These are phyloP conservation scores for Hirtodrosophila alboralis DNA, from an alignment of 2,888 invertebrate species.

Conservation along the genomic window DNA sequence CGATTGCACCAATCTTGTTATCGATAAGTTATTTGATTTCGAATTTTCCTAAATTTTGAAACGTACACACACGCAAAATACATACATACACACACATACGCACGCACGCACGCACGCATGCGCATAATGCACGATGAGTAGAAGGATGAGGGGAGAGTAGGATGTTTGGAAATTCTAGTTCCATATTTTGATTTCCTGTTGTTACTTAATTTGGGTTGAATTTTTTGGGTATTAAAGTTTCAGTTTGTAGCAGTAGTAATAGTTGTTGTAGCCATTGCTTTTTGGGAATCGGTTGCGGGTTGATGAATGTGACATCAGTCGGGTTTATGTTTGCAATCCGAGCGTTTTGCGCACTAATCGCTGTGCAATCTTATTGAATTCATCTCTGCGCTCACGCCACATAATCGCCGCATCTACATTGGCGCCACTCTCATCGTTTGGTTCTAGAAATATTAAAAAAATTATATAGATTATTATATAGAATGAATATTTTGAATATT, in stretches of 20 bases:
- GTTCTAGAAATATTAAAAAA: too few species aligned
- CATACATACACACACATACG: slow-evolving; percentile 2
- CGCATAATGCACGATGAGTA: not conserved
- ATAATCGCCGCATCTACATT: slow-evolving; percentile 99
- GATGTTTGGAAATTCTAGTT: not conserved
- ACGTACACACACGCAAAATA: slow-evolving; percentile 2
- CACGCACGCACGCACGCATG: not conserved
- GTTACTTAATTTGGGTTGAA: too few species aligned
- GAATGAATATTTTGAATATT: too few species aligned
- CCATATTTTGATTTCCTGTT: too few species aligned
- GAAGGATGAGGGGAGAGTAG: too few species aligned
- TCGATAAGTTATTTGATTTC: slow-evolving; percentile 3
- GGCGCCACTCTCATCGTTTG: slow-evolving; percentile 99
- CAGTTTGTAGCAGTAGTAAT: not conserved
- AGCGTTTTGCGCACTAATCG: slow-evolving; percentile 95
- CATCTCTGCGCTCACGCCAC: slow-evolving; percentile 97
- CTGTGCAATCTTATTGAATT: slow-evolving; percentile 97
- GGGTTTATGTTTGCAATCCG: slow-evolving; percentile 86
- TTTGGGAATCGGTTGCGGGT: slow-evolving; percentile 3
- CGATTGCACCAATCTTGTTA: slow-evolving; percentile 20
- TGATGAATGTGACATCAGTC: slow-evolving; percentile 13
- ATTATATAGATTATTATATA: too few species aligned
- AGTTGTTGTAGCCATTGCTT: slow-evolving; percentile 5
- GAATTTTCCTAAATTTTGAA: slow-evolving; percentile 24
- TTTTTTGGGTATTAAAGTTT: too few species aligned